These are phyloP conservation scores for Rhinolophus sinicus DNA, from an alignment of 2,113 vertebrate species.

Conservation along the genomic window DNA sequence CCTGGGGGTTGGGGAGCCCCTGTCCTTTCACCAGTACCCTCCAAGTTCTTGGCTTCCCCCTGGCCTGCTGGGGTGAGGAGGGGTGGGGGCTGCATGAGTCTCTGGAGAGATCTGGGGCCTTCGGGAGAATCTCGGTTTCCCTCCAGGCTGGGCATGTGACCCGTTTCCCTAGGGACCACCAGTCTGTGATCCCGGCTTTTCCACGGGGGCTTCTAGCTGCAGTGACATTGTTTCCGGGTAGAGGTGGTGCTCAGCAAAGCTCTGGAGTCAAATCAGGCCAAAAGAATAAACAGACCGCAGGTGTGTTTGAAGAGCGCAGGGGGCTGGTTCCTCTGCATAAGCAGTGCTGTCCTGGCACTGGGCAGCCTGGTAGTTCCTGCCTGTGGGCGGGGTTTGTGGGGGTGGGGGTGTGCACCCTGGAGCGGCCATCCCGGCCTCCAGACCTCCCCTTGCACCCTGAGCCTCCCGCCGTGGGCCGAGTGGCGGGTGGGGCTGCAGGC, in stretches of 20 bases:
- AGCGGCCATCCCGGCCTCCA: background rate
- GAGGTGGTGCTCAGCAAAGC: background rate
- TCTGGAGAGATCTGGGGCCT: too few relatives aligned
- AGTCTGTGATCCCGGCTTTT: background rate
- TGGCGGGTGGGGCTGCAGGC: background rate
- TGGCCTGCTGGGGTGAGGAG: background rate
- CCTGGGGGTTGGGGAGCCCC: too few relatives aligned
- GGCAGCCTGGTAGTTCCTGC: too few relatives aligned
- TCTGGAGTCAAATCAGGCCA: background rate
- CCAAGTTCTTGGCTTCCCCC: background rate
- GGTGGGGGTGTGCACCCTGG: accelerated
- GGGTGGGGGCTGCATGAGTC: too few relatives aligned
- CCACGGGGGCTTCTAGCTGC: too few relatives aligned
- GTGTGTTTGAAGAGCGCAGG: background rate
- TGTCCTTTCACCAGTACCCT: too few relatives aligned
- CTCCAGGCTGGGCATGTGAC: background rate
- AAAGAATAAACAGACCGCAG: background rate
- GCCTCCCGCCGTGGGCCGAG: background rate
- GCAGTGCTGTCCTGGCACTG: too few relatives aligned
- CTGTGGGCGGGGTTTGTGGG: too few relatives aligned
- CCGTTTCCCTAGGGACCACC: background rate
- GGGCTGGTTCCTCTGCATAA: background rate
- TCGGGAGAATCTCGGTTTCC: background rate
- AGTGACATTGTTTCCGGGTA: background rate
- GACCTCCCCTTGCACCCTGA: too few relatives aligned